These are phyloP conservation scores for Ardeotis arabs DNA, from an alignment of 2,113 vertebrate genomes.

Conservation along the genomic window DNA sequence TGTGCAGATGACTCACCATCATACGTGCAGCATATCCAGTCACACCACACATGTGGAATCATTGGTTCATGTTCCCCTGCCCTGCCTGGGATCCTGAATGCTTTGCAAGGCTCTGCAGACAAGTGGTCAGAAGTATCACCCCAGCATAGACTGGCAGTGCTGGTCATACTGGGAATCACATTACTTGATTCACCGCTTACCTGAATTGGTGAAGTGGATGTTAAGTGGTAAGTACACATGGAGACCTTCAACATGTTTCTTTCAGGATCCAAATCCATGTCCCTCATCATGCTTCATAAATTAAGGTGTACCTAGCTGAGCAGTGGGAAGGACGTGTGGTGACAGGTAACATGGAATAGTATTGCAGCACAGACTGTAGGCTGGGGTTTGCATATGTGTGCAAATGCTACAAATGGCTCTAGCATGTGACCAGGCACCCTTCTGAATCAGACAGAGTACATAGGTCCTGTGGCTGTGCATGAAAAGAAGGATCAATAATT, in stretches of 20 bases:
- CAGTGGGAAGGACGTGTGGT: neutral
- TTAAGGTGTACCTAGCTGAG: neutral
- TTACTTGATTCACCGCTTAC: neutral
- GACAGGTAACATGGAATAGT: neutral
- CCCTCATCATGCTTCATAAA: neutral
- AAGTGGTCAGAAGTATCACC: neutral
- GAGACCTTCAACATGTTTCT: neutral
- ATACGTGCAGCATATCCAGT: accelerated
- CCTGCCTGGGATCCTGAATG: neutral
- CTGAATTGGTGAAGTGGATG: neutral
- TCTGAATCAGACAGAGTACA: neutral
- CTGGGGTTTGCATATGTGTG: neutral
- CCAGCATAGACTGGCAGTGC: neutral
- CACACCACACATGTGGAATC: neutral
- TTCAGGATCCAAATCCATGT: neutral
- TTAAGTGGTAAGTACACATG: neutral
- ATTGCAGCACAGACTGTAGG: neutral
- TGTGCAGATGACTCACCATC: neutral
- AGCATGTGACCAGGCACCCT: neutral
- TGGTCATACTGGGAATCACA: neutral
- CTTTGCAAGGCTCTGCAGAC: accelerated
- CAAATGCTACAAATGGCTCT: neutral
- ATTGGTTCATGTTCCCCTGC: neutral
- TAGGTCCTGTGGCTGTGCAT: neutral
- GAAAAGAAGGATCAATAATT: neutral